phyloP scores from a whole-genome alignment of 2,888 invertebrate genomes.

The Orthosia gothica region DNA sequence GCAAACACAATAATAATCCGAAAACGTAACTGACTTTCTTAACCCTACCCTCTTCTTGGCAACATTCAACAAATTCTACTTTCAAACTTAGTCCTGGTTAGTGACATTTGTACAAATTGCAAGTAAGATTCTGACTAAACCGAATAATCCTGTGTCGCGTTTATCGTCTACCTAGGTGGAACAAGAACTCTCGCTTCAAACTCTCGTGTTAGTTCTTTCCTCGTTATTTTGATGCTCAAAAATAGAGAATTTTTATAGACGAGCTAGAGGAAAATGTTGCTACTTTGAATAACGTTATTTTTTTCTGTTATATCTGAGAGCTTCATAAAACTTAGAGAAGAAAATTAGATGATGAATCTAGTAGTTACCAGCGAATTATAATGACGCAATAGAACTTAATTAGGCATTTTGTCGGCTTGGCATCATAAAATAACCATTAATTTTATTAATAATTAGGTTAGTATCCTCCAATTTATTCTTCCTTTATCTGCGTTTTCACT shows the following conservation, averaged over 20 bases:
- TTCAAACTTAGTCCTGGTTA: slow-evolving; percentile 59
- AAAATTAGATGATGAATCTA: not conserved
- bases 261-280: not conserved
- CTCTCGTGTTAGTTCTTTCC: slow-evolving; percentile 23
- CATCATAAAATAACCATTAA: not conserved
- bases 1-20: slow-evolving; percentile 21
- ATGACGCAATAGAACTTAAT: not conserved
- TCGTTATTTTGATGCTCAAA: slow-evolving; percentile 23
- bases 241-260: not conserved
- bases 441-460: too few relatives aligned
- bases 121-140: slow-evolving; percentile 56
- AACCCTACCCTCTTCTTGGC: slow-evolving; percentile 36
- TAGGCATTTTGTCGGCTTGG: not conserved
- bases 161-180: slow-evolving; percentile 37
- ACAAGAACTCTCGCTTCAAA: slow-evolving; percentile 16
- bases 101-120: slow-evolving; percentile 64
- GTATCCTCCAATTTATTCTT: too few relatives aligned
- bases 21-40: slow-evolving; percentile 45
- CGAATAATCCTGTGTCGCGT: slow-evolving; percentile 48
- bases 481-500: too few relatives aligned
- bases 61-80: slow-evolving; percentile 58
- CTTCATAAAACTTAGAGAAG: too few relatives aligned
- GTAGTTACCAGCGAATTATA: not conserved
- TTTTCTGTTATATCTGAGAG: too few relatives aligned
- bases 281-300: not conserved